Evolutionary conservation across 64 coral and sea anemone genomes (phyloP), one percentile per base, ranked within the genome.

Genomic region (Hydrozoanthus tunicans): DNA sequence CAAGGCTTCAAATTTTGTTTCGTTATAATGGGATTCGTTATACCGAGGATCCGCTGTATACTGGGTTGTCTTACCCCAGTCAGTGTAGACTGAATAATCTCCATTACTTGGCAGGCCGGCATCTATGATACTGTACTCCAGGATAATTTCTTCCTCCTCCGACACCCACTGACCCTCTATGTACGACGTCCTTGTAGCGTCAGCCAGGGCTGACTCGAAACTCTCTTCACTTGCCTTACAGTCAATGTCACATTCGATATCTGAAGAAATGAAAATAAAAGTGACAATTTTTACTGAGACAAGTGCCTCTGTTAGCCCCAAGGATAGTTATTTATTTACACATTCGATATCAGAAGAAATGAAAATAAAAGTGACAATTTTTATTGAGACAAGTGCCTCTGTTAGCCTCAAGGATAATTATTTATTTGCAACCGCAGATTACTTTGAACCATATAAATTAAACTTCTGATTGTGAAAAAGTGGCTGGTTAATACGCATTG

Each of bases 141-240:
- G 72, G 32, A 77, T 62, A 5, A 73, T 77, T n/a, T 93, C 83
- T 14, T 99, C 94, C 24, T 96, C 94, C 63, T 94, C 88, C 54
- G 91, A 95, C 10, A 99, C 82, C 97, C 97, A 99, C 14, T 91
- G 89, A 55, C 97, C 97, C 64, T 96, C 89, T 61, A 99, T 80
- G 53, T 99, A 99, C 3, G 97, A 99, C 0, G 94, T 99, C 11
- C 92, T 92, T 12, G 97, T 99, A 15, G 97, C 97, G 81, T 99
- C 97, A 5, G 94, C 94, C 9, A 99, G 84, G 5, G 90, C 92
- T 51, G 84, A 93, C 73, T 99, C 94, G 59, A 92, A 84, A 78
- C 86, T 99, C 59, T 92, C 79, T 14, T 89, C 73, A 72, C 54
- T 57, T 77, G 89, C 67, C 58, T 83, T 83, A 78, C 88, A 81